Evolutionary conservation across 2,113 vertebrate species (phyloP).

Genomic region (Embiotoca jacksoni): DNA sequence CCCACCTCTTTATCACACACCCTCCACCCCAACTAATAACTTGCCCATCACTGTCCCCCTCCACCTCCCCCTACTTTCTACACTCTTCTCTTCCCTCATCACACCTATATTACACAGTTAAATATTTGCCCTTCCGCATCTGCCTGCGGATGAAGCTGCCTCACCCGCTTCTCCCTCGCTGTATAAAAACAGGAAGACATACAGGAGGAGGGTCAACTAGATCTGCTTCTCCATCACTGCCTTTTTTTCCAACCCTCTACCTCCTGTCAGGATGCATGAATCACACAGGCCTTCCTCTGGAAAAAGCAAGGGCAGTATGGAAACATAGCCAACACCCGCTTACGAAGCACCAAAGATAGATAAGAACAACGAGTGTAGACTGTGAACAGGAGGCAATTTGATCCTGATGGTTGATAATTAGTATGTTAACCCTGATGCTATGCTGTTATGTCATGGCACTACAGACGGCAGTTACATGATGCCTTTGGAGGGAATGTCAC

Average conservation of each 20-base stretch:
- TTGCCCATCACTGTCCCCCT: background rate
- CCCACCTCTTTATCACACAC: background rate
- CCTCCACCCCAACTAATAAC: background rate
- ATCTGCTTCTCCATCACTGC: constrained; percentile 33
- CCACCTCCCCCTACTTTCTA: background rate
- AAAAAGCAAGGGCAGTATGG: constrained; percentile 51
- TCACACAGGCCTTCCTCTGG: constrained; percentile 73
- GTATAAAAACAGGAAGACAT: constrained; percentile 71
- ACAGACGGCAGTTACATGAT: background rate
- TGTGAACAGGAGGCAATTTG: background rate
- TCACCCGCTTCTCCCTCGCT: background rate
- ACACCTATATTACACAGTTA: constrained; percentile 24
- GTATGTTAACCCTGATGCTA: background rate
- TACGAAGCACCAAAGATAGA: constrained; percentile 60
- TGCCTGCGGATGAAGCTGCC: constrained; percentile 7
- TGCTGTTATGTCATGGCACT: background rate
- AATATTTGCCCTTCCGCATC: constrained; percentile 62
- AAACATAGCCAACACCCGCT: constrained; percentile 31
- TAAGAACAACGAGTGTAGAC: constrained; percentile 44
- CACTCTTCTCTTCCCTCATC: constrained; percentile 23
- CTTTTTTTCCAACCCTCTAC: constrained; percentile 58
- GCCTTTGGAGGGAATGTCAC: background rate
- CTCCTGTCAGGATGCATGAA: constrained; percentile 74
- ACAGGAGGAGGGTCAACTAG: constrained; percentile 48
- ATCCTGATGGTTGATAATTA: constrained; percentile 7